A percentile compares a stretch with the other conserved stretches of the same genome.
phyloP scores from a whole-genome alignment of 2,797 vertebrate genomes.

The Pseudomugil gertrudae region DNA sequence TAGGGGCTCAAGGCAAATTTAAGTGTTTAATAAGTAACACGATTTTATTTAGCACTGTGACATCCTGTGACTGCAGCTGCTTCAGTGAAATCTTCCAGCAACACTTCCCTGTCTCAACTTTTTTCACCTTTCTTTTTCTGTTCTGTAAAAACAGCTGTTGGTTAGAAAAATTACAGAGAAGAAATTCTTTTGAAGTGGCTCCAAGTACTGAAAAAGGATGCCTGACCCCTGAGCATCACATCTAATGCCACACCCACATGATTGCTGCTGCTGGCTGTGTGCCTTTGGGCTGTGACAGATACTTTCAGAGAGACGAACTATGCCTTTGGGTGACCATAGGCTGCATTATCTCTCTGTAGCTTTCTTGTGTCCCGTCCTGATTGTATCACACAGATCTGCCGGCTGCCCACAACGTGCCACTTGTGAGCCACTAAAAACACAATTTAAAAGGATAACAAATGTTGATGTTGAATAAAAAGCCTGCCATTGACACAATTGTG shows the following conservation, averaged over 20 bases:
- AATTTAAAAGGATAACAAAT: conserved; percentile 28
- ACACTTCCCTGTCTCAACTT: not conserved
- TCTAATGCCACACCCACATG: conserved; percentile 1
- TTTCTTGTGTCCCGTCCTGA: conserved; percentile 51
- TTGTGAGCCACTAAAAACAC: conserved; percentile 34
- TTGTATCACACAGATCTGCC: conserved; percentile 56
- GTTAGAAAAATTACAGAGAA: not conserved
- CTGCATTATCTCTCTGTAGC: conserved; percentile 42
- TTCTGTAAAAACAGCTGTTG: conserved; percentile 14
- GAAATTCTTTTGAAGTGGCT: not conserved
- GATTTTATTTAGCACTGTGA: not conserved
- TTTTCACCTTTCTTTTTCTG: not conserved
- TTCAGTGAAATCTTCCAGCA: conserved; percentile 1
- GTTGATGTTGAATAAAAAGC: conserved; percentile 52
- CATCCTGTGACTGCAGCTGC: conserved; percentile 7
- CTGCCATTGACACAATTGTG: conserved; percentile 36
- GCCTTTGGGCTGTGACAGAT: conserved; percentile 26
- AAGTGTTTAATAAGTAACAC: not conserved
- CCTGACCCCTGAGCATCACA: not conserved
- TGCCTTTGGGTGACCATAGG: conserved; percentile 59
- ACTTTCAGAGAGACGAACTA: conserved; percentile 26
- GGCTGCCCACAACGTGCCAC: conserved; percentile 53
- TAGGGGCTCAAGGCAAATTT: not conserved
- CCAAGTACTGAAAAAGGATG: not conserved
- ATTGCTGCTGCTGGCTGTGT: conserved; percentile 26